phyloP scores from a whole-genome alignment of 2,797 vertebrate genomes.

The Aulostomus chinensis region DNA sequence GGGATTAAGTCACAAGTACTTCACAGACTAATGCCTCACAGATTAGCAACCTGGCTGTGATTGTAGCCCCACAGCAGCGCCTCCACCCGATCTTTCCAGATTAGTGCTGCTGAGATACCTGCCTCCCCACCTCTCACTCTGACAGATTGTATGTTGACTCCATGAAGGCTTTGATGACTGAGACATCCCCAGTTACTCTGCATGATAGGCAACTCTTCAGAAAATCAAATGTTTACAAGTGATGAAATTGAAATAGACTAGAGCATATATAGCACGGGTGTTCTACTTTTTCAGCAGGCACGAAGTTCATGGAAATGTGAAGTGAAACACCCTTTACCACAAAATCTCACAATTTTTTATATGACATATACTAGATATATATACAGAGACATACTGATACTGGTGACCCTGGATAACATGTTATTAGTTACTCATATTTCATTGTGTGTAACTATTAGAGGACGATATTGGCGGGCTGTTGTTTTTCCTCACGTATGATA shows the following conservation, averaged over 20 bases:
- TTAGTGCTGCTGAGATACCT: slow-evolving; percentile 12
- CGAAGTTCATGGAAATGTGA: background rate
- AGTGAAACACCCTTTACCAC: too few species aligned
- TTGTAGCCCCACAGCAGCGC: slow-evolving; percentile 41
- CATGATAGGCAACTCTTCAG: background rate
- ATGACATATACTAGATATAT: slow-evolving; percentile 4
- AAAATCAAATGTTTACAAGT: slow-evolving; percentile 17
- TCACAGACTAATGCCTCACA: slow-evolving; percentile 65
- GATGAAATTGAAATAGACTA: slow-evolving; percentile 6
- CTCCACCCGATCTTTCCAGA: slow-evolving; percentile 32
- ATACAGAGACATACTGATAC: background rate
- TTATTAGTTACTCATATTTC: slow-evolving; percentile 7
- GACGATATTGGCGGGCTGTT: background rate
- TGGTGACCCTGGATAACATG: too few species aligned
- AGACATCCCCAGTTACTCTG: background rate
- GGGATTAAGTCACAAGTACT: slow-evolving; percentile 69
- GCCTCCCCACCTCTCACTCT: slow-evolving; percentile 12
- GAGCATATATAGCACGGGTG: background rate
- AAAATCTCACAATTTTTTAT: too few species aligned
- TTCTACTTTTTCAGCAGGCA: slow-evolving; percentile 22
- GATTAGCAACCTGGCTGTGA: slow-evolving; percentile 68
- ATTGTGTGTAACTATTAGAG: slow-evolving; percentile 2
- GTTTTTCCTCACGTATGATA: slow-evolving; percentile 3
- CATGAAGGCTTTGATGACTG: slow-evolving; percentile 26
- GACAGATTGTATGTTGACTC: slow-evolving; percentile 21